Evolutionary conservation across 2,797 vertebrate species (phyloP), one percentile per base, ranked within the genome.

Genomic region (Siniperca undulata): DNA sequence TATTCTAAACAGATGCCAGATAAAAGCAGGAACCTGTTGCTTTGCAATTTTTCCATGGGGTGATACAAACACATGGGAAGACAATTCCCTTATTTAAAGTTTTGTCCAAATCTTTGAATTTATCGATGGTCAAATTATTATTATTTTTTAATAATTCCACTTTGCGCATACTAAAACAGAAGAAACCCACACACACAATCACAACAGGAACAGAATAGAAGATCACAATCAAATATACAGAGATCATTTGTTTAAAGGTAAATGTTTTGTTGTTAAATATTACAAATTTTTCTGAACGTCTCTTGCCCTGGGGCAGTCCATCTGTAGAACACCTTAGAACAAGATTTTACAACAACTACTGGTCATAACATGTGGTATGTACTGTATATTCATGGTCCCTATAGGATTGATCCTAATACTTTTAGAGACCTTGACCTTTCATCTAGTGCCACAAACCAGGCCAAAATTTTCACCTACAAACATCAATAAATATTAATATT

Each of bases 1-100:
- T 82, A 87, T 70, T 87, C 79, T 89, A 85, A 94, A 90, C 91
- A 93, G 90, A 94, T 92, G 84, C 77, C 24, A 86, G 92, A 93
- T 93, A 93, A 93, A 80, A 70, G 76, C 70, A 61, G 75, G 48
- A 81, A 74, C 85, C 72, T 90, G 78, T 80, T 84, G 82, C 83
- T 90, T 79, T 86, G 70, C 79, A 73, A 50, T 34, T 50, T 66
- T 70, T 77, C 61, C 34, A 36, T n/a, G 58, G 40, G 44, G 14
- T 22, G 34, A 74, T 16, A 78, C 27, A 67, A 68, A 70, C 11
- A 62, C 17, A 42, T 30, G 11, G 5, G 40, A 36, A 56, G 68
- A 74, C 16, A 50, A 46, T 67, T 72, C 9, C 52, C 20, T 50
- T 27, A 5, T 76, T 79, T 65, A 30, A 34, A 16, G 24, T 44